These are phyloP conservation scores for Oryzias melastigma DNA, from an alignment of 2,113 vertebrate genomes.

Conservation along the genomic window DNA sequence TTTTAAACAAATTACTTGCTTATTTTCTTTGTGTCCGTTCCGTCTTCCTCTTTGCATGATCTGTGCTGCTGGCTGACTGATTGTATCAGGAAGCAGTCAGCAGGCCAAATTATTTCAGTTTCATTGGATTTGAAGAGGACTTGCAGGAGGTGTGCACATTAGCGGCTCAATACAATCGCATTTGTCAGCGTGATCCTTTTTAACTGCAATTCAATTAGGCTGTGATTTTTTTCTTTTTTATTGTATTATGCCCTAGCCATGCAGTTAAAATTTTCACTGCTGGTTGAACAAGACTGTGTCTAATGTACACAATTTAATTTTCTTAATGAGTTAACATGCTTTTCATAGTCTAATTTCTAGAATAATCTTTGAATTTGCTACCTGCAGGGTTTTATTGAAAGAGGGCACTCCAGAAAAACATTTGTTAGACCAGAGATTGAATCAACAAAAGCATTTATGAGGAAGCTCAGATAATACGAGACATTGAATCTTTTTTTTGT, in stretches of 20 bases:
- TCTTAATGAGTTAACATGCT: slow-evolving; percentile 94
- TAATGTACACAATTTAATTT: slow-evolving; percentile 98
- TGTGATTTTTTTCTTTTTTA: slow-evolving; percentile 96
- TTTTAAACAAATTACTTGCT: slow-evolving; percentile 90
- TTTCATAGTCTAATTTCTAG: slow-evolving; percentile 94
- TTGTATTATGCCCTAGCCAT: slow-evolving; percentile 88
- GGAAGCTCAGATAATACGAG: slow-evolving; percentile 72
- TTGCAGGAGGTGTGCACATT: slow-evolving; percentile 82
- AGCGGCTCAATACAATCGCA: slow-evolving; percentile 90
- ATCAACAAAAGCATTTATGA: slow-evolving; percentile 88
- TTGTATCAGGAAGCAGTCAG: slow-evolving; percentile 88
- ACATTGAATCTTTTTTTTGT: slow-evolving; percentile 67
- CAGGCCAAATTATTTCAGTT: slow-evolving; percentile 85
- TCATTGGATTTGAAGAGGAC: slow-evolving; percentile 93
- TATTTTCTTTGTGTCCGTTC: slow-evolving; percentile 48
- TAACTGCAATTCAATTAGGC: slow-evolving; percentile 99
- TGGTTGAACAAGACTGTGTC: slow-evolving; percentile 83
- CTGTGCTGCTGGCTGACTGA: slow-evolving; percentile 77
- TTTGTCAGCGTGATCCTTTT: slow-evolving; percentile 97
- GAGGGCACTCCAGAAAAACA: slow-evolving; percentile 78
- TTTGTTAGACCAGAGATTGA: slow-evolving; percentile 78
- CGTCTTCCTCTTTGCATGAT: slow-evolving; percentile 39
- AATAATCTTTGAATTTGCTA: slow-evolving; percentile 89
- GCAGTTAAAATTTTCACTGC: slow-evolving; percentile 83
- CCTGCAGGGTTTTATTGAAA: slow-evolving; percentile 89